Evolutionary conservation across 2,797 vertebrate genomes (phyloP), one percentile per base, ranked within the genome.

Genomic region (Psittacula derbiana): DNA sequence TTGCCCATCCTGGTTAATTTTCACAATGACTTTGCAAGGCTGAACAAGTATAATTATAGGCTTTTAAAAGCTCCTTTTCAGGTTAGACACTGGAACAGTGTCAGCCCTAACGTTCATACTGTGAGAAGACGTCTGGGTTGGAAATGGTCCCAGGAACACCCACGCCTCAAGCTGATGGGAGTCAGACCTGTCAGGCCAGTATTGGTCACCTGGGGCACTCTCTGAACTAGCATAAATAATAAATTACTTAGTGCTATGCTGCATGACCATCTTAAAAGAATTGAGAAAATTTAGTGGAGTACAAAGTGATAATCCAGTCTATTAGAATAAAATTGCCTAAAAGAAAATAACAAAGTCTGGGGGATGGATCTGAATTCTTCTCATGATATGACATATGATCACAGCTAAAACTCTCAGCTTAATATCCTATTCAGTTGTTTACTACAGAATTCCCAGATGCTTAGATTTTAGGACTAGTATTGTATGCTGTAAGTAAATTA

Each of bases 41-140:
- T 57, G 76, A 95, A 86, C 86, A 94, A 61, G 76, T 25, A 25
- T 91, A 92, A 94, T 93, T 93, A 67, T 4, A 92, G 72, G 70
- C 66, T 91, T 94, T 78, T 81, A 73, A 90, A 95, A 94, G 36
- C 62, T 81, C 61, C 53, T 86, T 94, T 89, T 74, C 80, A 86
- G 81, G 53, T 88, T 83, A 64, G 61, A 38, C 41, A 84, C 78
- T 93, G 75, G 62, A 93, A 84, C 82, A 73, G 20, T 57, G 55
- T 87, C 90, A 93, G 66, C 44, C 50, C 11, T 72, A 50, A 69
- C 5, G 11, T 58, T 89, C 49, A 36, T 41, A 31, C 36, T 52
- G 31, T 36, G 58, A 86, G 66, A 49, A 88, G 60, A 60, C 46
- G 47, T 76, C 75, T 83, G 75, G 14, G 7, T 62, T 88, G 82